Conservation (phyloP, 2,888 invertebrate genomes). For the Hemithea aestivaria region DNA sequence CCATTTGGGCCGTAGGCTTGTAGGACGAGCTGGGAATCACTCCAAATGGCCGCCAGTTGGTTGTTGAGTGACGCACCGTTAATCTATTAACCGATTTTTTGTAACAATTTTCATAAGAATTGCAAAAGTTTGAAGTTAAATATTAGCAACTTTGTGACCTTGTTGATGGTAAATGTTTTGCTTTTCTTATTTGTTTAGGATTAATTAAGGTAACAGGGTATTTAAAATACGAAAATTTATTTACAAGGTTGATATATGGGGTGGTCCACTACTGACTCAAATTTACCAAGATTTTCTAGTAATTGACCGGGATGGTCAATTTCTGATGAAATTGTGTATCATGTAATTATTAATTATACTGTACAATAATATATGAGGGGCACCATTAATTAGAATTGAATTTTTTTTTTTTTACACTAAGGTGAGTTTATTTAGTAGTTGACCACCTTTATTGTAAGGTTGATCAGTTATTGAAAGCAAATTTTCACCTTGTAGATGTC, state of each 20-base stretch:
- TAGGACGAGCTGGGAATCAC: too few species aligned
- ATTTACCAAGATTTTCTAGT: conserved; percentile 25
- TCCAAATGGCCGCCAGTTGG: conserved; percentile 14
- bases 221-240: conserved; percentile 18
- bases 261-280: conserved; percentile 26
- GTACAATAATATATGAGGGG: background rate
- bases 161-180: conserved; percentile 26
- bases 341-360: conserved; percentile 1
- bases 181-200: conserved; percentile 21
- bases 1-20: too few species aligned
- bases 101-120: conserved; percentile 16
- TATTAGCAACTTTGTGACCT: conserved; percentile 24
- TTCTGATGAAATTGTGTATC: conserved; percentile 14
- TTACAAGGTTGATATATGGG: conserved; percentile 13
- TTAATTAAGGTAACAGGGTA: conserved; percentile 20
- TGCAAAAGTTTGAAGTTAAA: conserved; percentile 19
- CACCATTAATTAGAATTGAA: background rate
- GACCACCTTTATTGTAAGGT: conserved; percentile 21
- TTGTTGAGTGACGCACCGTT: conserved; percentile 16
- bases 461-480: conserved; percentile 20
- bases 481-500: conserved; percentile 26
- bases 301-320: conserved; percentile 22
- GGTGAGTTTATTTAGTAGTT: conserved; percentile 24
- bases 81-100: conserved; percentile 16
- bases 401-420: conserved; percentile 1